phyloP scores from a whole-genome alignment of 2,797 vertebrate genomes.

The Protosalanx chinensis region DNA sequence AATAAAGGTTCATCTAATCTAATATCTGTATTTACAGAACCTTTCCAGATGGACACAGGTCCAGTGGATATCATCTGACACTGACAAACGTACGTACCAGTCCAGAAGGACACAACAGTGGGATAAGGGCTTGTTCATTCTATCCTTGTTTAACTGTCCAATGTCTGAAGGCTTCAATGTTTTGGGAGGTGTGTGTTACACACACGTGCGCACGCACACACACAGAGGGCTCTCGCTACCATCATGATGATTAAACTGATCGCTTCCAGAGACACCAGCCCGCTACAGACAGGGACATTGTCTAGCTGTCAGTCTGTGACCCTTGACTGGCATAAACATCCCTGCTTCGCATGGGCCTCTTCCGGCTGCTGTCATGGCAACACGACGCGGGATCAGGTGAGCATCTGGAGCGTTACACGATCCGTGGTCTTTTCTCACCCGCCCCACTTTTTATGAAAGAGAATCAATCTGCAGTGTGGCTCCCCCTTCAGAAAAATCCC shows the following conservation, averaged over 20 bases:
- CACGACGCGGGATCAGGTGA: slow-evolving; percentile 60
- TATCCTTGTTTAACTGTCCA: background rate
- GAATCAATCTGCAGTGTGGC: no score
- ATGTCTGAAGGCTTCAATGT: background rate
- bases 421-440: background rate
- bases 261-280: no score
- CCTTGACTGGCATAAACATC: background rate
- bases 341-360: background rate
- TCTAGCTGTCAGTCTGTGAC: background rate
- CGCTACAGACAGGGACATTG: no score
- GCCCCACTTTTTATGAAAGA: background rate
- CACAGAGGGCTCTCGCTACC: background rate
- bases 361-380: slow-evolving; percentile 58
- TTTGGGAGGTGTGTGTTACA: background rate
- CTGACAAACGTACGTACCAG: background rate
- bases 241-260: no score
- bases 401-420: slow-evolving; percentile 39
- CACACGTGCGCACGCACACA: background rate
- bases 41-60: background rate
- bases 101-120: background rate
- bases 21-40: background rate
- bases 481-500: background rate
- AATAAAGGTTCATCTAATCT: no score
- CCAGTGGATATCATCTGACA: background rate
- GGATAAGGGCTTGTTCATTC: background rate